These are phyloP conservation scores for Pararge aegeria DNA, from an alignment of 1,140 invertebrate genomes.

Conservation along the genomic window DNA sequence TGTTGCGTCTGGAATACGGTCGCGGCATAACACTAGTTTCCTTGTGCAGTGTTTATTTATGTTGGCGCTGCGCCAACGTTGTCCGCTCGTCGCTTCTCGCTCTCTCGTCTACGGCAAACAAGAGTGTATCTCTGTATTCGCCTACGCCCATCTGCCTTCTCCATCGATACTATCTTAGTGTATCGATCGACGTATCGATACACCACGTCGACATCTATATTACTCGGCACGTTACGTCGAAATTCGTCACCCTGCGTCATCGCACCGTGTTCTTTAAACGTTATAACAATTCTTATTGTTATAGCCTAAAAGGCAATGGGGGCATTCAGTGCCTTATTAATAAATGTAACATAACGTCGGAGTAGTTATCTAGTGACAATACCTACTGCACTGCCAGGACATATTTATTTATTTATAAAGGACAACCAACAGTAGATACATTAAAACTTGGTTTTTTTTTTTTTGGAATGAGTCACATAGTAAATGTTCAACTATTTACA, in stretches of 20 bases:
- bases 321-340: too few species aligned
- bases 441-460: too few species aligned
- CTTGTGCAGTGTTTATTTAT: slow-evolving; percentile 78
- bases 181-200: slow-evolving; percentile 61
- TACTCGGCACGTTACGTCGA: slow-evolving; percentile 52
- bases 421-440: too few species aligned
- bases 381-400: too few species aligned
- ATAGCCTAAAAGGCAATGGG: neutral
- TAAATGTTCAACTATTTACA: too few species aligned
- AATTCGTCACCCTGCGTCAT: slow-evolving; percentile 65
- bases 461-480: too few species aligned
- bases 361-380: too few species aligned
- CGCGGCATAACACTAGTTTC: slow-evolving; percentile 78
- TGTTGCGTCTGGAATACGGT: slow-evolving; percentile 77
- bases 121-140: slow-evolving; percentile 51
- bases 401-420: too few species aligned
- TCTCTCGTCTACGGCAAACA: slow-evolving; percentile 59
- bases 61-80: slow-evolving; percentile 68
- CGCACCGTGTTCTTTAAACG: slow-evolving; percentile 34
- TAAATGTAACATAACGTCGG: too few species aligned
- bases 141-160: slow-evolving; percentile 52
- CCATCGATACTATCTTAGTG: slow-evolving; percentile 52
- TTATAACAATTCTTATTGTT: neutral
- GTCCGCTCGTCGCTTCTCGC: slow-evolving; percentile 57
- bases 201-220: slow-evolving; percentile 39